Base-by-base conservation (phyloP, 2,888 invertebrate genomes). In the Drosophila algonquin region DNA sequence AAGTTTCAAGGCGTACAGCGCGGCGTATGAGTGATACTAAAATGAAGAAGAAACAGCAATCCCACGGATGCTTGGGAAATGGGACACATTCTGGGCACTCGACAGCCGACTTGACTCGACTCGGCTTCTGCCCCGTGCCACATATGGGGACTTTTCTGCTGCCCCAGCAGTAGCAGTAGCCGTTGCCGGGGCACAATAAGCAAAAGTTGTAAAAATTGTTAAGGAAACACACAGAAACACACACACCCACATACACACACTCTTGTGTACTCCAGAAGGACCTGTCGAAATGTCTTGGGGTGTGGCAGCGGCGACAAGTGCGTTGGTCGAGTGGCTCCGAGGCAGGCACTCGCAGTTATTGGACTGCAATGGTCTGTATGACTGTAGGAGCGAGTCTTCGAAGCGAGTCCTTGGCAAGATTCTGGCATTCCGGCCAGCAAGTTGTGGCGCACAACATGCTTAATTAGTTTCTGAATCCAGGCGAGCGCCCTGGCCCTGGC, bases 401-500 rank as follows among this genome's bases (percentile, higher is more conserved):
- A 1, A 35, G 40, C 40, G n/a, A 40, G 14, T n/a, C 40, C n/a
- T 40, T 40, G 40, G 14, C 14, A 40, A 40, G 40, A 40, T 40
- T 40, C 40, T 14, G 40, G 14, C 14, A 14, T 40, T 40, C 14
- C 6, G 40, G 40, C 7, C 40, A 6, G 59, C 64, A 70, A 82
- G 67, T 73, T 62, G 73, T 74, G 79, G 73, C 77, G 68, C 60
- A 69, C 63, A 79, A 63, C 75, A 70, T 73, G 74, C 75, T 85
- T 80, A 83, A 85, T 85, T 80, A 75, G 77, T 70, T 78, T 79
- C 67, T 53, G 57, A 51, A 54, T 50, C 52, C 68, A 30, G 61
- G 60, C 55, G 51, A 32, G 40, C 5, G 35, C 35, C 35, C 35
- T 9, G 12, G 35, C 35, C 35, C 35, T 9, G 35, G 3, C 35